Evolutionary conservation across 2,888 invertebrate species (phyloP).

Genomic region (Scelioninae gen. 2): DNA sequence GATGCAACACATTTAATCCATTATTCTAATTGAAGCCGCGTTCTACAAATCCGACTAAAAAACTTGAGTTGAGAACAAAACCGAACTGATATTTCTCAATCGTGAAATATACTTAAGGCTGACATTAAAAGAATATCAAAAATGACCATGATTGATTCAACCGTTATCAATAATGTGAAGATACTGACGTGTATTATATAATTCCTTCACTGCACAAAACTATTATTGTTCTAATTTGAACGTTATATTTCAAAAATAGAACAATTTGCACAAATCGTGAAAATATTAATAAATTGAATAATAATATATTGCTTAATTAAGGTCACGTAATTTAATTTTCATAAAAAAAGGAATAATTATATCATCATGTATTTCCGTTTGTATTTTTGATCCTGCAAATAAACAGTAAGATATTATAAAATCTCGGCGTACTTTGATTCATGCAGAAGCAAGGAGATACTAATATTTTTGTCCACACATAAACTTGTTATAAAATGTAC

Average conservation of each 20-base stretch:
- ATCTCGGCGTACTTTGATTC: slow-evolving; percentile 57
- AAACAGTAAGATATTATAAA: slow-evolving; percentile 59
- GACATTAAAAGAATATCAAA: slow-evolving; percentile 7
- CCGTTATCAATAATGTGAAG: slow-evolving; percentile 15
- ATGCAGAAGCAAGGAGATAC: slow-evolving; percentile 45
- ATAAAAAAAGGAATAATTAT: slow-evolving; percentile 50
- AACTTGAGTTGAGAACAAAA: neutral
- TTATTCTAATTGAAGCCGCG: too few relatives aligned
- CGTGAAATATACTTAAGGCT: neutral
- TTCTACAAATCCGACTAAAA: neutral
- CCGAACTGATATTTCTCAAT: neutral
- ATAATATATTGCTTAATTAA: slow-evolving; percentile 36
- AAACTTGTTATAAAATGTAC: slow-evolving; percentile 28
- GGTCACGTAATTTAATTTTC: slow-evolving; percentile 37
- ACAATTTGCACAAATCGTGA: slow-evolving; percentile 50
- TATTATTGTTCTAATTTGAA: slow-evolving; percentile 53
- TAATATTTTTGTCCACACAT: slow-evolving; percentile 47
- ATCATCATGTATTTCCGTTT: slow-evolving; percentile 57
- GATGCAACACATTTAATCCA: too few relatives aligned
- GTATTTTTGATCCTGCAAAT: slow-evolving; percentile 52
- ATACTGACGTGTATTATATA: slow-evolving; percentile 24
- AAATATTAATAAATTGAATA: slow-evolving; percentile 34
- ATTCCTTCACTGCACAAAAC: slow-evolving; percentile 32
- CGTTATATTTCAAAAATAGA: slow-evolving; percentile 46
- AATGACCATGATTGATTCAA: slow-evolving; percentile 20